Base-by-base conservation (phyloP, 2,113 vertebrate species). In the Garra rufa region DNA sequence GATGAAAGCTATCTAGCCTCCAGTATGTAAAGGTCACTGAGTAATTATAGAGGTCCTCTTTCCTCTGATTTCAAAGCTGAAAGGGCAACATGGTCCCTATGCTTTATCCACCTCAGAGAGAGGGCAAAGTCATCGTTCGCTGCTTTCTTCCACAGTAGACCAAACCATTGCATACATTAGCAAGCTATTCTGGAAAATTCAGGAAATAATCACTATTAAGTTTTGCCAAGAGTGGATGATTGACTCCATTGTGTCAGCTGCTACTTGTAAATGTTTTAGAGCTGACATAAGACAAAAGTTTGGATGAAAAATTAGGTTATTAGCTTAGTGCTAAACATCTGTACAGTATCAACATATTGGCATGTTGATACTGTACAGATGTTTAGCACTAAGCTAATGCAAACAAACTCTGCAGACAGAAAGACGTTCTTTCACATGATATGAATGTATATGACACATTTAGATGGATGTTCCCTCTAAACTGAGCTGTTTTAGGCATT, bases 1-100 rank as follows among this genome's bases (percentile, higher is more conserved):
- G 19, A 57, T 74, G 77, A 65, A 85, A 81, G 30, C 57, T 52
- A 19, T 79, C 48, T 43, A 61, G 57, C 76, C 76, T 63, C 76
- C 57, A 46, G 76, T 28, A 9, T 15, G 14, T 34, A 61, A 70
- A 63, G 76, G 82, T 83, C 81, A 80, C 65, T 9, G 41, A 50
- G 55, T 77, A 77, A 83, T 82, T 83, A 71, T 46, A 28, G 19
- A 77, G 61, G 63, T 59, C 52, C 2, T 55, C 41, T 83, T 24
- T 43, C 59, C 74, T 50, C 28, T 69, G 11, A 46, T 65, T 78
- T 57, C 52, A 5, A 76, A 48, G 34, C 74, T 52, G 48, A 76
- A 74, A 74, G 43, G 24, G 24, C 24, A 74, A 26, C 71, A 17
- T 17, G 44, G 41, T 28, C 11, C 43, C 11, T 15, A n/a, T 48